Evolutionary conservation across 2,113 vertebrate species (phyloP).

Genomic region (Gnathonemus echidnorhynchus): DNA sequence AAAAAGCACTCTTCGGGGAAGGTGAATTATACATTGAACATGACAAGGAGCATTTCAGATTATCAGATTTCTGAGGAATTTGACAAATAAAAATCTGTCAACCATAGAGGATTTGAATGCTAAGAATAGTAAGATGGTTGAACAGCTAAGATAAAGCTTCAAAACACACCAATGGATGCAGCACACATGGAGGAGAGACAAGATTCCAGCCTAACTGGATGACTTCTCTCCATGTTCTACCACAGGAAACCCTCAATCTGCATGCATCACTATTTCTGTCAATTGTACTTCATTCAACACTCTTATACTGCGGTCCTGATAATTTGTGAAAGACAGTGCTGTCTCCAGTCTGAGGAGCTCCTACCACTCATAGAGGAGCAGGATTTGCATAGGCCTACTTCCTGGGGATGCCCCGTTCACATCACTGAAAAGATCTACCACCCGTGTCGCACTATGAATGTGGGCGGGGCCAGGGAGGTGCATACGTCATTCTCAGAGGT

Average conservation of each 20-base stretch:
- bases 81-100: background rate
- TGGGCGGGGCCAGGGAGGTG: background rate
- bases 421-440: background rate
- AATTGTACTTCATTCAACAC: background rate
- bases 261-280: background rate
- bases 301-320: background rate
- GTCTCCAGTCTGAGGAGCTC: background rate
- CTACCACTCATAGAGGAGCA: background rate
- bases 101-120: background rate
- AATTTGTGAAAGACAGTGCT: background rate
- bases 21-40: background rate
- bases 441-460: background rate
- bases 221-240: background rate
- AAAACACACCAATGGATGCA: background rate
- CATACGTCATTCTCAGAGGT: slow-evolving; percentile 91
- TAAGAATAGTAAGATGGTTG: background rate
- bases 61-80: background rate
- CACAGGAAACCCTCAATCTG: background rate
- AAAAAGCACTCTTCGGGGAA: background rate
- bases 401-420: background rate
- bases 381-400: background rate
- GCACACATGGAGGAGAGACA: background rate
- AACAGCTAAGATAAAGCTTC: background rate
- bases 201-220: background rate
- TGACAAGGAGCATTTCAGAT: background rate